Base-by-base conservation (phyloP, 2,888 invertebrate species). In the Proisotoma minuta region DNA sequence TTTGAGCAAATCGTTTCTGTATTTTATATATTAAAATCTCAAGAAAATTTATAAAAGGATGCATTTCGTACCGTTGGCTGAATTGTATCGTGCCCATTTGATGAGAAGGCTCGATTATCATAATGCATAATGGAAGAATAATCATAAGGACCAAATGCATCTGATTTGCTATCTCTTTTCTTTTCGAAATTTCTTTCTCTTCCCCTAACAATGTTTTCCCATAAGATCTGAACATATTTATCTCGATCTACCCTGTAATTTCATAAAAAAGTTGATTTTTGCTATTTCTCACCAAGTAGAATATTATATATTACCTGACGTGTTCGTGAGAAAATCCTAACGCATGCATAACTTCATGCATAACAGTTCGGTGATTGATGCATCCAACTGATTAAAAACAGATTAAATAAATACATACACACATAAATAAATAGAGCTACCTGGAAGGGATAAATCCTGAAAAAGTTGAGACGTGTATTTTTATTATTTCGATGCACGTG, bases 131-230 rank as follows among this genome's bases (percentile, higher is more conserved):
- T 65, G 15, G 39, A 39, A 5, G 52, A 34, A 23, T 61, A 64
- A 59, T 62, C 59, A 22, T 65, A 62, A 51, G 60, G 60, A 12
- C 61, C 61, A 39, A 59, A 65, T 2, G 57, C 59, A 29, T 65
- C 65, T 10, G 65, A 62, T 39, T 59, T 54, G 39, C 61, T 58
- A 23, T 56, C 56, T 4, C 61, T 56, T 40, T 65, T 65, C 57
- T 57, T 62, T 59, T 65, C 56, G 27, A 65, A 65, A 39, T 65
- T 65, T 53, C 65, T 65, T 51, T 65, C 65, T 52, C 65, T 59
- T 59, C 65, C 65, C 56, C 54, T 27, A 62, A 62, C 59, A 47
- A 65, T 65, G 47, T 65, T 65, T 62, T 59, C 65, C 65, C 65
- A 65, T 26, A 65, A 23, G 28, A 65, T 65, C 43, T 59, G 53